phyloP scores from a whole-genome alignment of 2,888 invertebrate species.

The Drosophila picticornis region DNA sequence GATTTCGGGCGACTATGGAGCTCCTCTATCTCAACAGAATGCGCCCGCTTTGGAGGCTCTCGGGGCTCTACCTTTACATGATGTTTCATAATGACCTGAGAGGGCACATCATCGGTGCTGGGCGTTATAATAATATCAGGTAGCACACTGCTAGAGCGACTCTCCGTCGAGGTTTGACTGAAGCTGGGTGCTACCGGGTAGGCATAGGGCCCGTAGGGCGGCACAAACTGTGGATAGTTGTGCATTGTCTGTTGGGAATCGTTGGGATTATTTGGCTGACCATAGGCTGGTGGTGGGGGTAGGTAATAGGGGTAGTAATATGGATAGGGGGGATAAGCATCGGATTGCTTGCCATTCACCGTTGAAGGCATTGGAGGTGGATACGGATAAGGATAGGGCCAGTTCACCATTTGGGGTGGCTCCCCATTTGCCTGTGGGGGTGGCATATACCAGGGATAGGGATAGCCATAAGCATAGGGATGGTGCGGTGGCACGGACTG shows the following conservation, averaged over 20 bases:
- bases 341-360: slow-evolving; percentile 55
- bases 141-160: slow-evolving; percentile 79
- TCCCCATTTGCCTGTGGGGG: slow-evolving; percentile 55
- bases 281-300: slow-evolving; percentile 67
- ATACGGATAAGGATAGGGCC: slow-evolving; percentile 81
- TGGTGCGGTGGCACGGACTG: slow-evolving; percentile 75
- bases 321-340: slow-evolving; percentile 72
- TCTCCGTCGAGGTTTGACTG: slow-evolving; percentile 71
- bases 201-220: slow-evolving; percentile 64
- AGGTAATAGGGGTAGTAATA: slow-evolving; percentile 81
- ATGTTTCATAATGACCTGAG: slow-evolving; percentile 75
- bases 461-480: slow-evolving; percentile 80
- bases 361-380: slow-evolving; percentile 68
- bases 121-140: slow-evolving; percentile 84
- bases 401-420: slow-evolving; percentile 58
- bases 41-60: slow-evolving; percentile 62
- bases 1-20: slow-evolving; percentile 38
- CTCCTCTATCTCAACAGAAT: slow-evolving; percentile 76
- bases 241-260: slow-evolving; percentile 41
- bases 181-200: slow-evolving; percentile 76
- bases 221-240: slow-evolving; percentile 64
- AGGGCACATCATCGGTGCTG: slow-evolving; percentile 82
- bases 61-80: slow-evolving; percentile 74
- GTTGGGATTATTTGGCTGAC: slow-evolving; percentile 37
- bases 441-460: slow-evolving; percentile 82